Conservation (phyloP, 2,888 invertebrate genomes). For the Hedychridium roseum region DNA sequence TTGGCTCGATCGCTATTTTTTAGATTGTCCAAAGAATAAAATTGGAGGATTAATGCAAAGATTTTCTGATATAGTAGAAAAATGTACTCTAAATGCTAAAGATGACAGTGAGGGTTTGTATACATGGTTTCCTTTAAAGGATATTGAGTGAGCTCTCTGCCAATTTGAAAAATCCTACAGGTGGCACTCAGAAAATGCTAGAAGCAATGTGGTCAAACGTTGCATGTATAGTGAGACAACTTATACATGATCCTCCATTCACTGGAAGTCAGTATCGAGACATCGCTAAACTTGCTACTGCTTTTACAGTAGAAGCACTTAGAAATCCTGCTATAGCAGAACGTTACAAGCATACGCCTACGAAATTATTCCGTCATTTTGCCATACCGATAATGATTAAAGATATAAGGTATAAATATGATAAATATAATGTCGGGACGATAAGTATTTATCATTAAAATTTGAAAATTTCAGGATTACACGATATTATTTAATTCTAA, state of each 20-base stretch:
- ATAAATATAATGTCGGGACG: neutral
- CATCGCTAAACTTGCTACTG: constrained; percentile 52
- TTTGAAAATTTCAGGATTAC: constrained; percentile 45
- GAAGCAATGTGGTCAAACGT: constrained; percentile 55
- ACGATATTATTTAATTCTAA: constrained; percentile 43
- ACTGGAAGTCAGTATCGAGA: constrained; percentile 44
- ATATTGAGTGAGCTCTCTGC: no score
- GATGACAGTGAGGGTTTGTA: no score
- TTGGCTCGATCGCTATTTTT: constrained; percentile 58
- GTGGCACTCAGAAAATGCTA: constrained; percentile 38
- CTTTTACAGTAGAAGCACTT: constrained; percentile 55
- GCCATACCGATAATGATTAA: constrained; percentile 53
- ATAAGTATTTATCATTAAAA: neutral
- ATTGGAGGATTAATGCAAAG: constrained; percentile 43
- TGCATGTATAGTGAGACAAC: constrained; percentile 52
- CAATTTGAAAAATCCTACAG: no score
- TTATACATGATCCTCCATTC: constrained; percentile 47
- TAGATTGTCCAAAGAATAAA: constrained; percentile 50
- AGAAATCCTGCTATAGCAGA: constrained; percentile 47
- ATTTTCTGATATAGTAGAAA: constrained; percentile 46
- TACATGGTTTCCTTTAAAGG: no score
- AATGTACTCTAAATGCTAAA: no score
- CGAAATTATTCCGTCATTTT: constrained; percentile 56
- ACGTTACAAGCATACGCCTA: constrained; percentile 50
- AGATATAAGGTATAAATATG: constrained; percentile 48